A percentile compares a stretch with the other conserved stretches of the same genome.
phyloP scores from a whole-genome alignment of 2,113 vertebrate species.

The Morone saxatilis region DNA sequence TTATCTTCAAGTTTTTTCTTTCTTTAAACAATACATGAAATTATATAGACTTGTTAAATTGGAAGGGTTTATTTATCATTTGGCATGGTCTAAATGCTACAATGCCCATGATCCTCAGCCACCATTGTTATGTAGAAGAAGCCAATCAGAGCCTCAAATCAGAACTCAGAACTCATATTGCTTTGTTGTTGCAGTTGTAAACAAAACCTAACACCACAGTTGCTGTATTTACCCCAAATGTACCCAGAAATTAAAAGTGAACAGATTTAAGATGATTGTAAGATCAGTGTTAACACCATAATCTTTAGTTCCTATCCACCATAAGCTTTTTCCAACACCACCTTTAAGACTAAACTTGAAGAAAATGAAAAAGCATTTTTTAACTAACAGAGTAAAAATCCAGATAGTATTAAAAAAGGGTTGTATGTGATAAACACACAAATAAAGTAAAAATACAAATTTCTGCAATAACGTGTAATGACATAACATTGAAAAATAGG shows the following conservation, averaged over 20 bases:
- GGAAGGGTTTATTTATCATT: neutral
- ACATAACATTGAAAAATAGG: no score
- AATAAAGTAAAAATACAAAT: neutral
- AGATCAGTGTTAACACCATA: neutral
- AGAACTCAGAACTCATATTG: neutral
- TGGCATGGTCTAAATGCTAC: neutral
- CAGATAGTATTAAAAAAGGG: neutral
- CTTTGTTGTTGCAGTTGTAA: neutral
- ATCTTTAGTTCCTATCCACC: neutral
- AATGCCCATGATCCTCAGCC: neutral
- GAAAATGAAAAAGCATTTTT: neutral
- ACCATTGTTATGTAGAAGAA: neutral
- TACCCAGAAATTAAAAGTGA: neutral
- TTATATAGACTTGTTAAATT: no score
- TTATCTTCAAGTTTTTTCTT: neutral
- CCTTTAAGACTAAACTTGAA: neutral
- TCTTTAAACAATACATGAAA: neutral
- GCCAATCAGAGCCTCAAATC: neutral
- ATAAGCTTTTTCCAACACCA: neutral
- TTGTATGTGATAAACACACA: neutral
- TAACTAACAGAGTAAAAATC: neutral
- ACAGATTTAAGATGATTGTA: neutral
- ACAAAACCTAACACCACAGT: neutral
- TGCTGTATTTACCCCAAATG: neutral
- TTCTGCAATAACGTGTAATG: neutral